Percentiles rank a stretch among this genome's conserved stretches.
These are phyloP conservation scores for Thereva unica DNA, from an alignment of 2,888 invertebrate genomes.

Conservation along the genomic window DNA sequence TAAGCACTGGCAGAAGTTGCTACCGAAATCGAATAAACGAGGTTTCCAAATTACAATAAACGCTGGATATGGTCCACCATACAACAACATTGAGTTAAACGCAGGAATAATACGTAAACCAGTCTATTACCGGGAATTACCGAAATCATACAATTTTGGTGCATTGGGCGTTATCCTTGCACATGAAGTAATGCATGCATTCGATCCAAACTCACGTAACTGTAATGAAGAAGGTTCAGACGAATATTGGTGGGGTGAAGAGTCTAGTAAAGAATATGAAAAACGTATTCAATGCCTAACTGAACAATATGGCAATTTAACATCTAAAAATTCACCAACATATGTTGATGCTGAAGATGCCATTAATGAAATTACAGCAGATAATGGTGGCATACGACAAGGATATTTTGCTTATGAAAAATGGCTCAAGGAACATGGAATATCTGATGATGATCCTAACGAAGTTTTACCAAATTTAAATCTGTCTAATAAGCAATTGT, in stretches of 20 bases:
- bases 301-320: slow-evolving; percentile 7
- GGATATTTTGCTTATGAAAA: slow-evolving; percentile 20
- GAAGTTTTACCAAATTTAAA: not conserved
- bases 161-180: not conserved
- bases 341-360: too few relatives aligned
- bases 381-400: slow-evolving; percentile 19
- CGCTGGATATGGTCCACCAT: not conserved
- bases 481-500: slow-evolving; percentile 3
- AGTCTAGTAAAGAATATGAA: not conserved
- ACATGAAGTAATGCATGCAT: slow-evolving; percentile 5
- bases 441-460: too few relatives aligned
- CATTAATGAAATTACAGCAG: slow-evolving; percentile 9
- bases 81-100: not conserved
- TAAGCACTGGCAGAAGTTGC: not conserved
- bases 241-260: not conserved
- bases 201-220: not conserved
- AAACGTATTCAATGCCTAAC: not conserved
- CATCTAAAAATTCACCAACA: not conserved
- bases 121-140: not conserved
- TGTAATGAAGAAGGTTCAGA: not conserved
- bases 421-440: not conserved
- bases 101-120: not conserved
- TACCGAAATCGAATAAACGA: too few relatives aligned
- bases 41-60: not conserved
- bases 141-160: not conserved